Conservation (phyloP, 92 coral and sea anemone species). For the Zoanthus gigantus region DNA sequence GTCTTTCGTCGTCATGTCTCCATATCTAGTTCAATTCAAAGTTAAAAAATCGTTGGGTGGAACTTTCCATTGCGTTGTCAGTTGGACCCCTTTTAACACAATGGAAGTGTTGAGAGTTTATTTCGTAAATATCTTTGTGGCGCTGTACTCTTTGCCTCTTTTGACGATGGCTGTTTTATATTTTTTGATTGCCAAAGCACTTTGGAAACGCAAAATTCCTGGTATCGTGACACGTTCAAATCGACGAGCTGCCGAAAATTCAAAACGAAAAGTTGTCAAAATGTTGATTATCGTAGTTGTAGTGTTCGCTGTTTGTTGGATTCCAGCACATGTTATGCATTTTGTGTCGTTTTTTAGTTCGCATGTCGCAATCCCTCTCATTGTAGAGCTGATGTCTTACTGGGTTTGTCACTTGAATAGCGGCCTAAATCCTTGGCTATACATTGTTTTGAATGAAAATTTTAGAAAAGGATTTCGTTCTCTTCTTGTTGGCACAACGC, state of each 20-base stretch:
- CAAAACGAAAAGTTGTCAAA: constrained; percentile 80
- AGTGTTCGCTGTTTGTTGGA: constrained; percentile 61
- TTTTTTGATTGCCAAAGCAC: constrained; percentile 68
- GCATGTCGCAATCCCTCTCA: constrained; percentile 49
- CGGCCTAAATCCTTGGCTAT: constrained; percentile 76
- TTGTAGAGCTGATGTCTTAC: constrained; percentile 53
- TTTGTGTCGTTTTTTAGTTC: constrained; percentile 65
- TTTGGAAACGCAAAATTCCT: constrained; percentile 84
- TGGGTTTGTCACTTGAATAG: constrained; percentile 86
- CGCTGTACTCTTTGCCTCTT: constrained; percentile 72
- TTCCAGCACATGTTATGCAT: constrained; percentile 85
- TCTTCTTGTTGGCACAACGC: constrained; percentile 31
- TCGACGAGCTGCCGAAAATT: constrained; percentile 72
- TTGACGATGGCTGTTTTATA: constrained; percentile 64
- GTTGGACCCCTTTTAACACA: constrained; percentile 76
- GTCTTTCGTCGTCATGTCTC: constrained; percentile 76
- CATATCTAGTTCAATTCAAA: constrained; percentile 70
- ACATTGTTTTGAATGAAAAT: constrained; percentile 75
- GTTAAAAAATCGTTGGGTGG: constrained; percentile 7
- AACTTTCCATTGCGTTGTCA: constrained; percentile 49
- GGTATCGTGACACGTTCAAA: constrained; percentile 67
- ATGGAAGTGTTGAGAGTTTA: constrained; percentile 60
- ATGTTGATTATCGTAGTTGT: constrained; percentile 63
- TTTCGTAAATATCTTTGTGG: constrained; percentile 58
- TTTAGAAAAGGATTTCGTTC: constrained; percentile 70